Evolutionary conservation across 2,113 vertebrate species (phyloP).

Genomic region (Dendrocopos noguchii): DNA sequence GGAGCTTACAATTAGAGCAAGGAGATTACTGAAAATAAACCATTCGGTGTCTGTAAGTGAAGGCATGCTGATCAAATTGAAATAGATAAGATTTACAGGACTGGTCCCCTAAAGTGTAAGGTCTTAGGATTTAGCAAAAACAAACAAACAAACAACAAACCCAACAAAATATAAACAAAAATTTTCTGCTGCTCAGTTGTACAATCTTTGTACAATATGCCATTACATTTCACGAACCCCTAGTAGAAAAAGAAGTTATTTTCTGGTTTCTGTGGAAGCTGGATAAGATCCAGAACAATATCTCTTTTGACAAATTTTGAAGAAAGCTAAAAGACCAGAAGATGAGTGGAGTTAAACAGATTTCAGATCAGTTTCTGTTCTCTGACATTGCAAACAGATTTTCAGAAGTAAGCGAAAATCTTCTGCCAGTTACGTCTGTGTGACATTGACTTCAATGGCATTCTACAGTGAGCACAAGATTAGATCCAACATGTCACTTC

Average conservation of each 20-base stretch:
- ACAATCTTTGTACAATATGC: neutral
- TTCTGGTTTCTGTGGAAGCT: neutral
- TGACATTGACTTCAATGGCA: neutral
- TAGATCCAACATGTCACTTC: neutral
- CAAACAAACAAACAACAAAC: neutral
- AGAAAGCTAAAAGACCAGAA: neutral
- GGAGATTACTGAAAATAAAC: slow-evolving; percentile 34
- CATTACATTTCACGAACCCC: neutral
- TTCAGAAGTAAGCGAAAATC: slow-evolving; percentile 17
- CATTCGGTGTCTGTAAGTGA: neutral
- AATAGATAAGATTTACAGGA: slow-evolving; percentile 19
- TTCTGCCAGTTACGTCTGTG: neutral
- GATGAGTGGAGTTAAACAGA: neutral
- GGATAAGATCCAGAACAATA: neutral
- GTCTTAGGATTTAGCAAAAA: neutral
- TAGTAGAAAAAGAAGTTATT: neutral
- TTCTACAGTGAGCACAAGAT: slow-evolving; percentile 14
- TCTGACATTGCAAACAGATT: neutral
- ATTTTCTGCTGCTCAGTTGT: neutral
- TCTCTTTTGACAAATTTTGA: neutral
- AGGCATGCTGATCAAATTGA: slow-evolving; percentile 21
- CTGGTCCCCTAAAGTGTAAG: neutral
- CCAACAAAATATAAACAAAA: neutral
- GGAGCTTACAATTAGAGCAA: slow-evolving; percentile 34
- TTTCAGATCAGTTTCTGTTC: slow-evolving; percentile 6